These are phyloP conservation scores for Pherbina coryleti DNA, from an alignment of 2,888 invertebrate species.

Conservation along the genomic window DNA sequence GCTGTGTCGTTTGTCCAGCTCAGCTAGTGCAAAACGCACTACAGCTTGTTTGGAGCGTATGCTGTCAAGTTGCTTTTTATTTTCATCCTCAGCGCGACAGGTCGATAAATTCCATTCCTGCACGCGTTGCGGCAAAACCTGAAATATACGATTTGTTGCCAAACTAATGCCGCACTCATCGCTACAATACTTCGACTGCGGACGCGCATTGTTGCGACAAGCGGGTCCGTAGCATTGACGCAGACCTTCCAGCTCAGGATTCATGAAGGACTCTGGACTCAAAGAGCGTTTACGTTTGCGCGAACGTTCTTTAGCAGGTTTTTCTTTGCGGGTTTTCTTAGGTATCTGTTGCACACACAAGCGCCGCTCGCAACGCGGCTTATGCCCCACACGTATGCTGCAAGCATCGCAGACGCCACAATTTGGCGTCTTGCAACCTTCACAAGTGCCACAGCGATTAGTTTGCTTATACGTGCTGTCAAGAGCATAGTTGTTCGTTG, in stretches of 20 bases:
- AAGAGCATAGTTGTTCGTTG: constrained; percentile 58
- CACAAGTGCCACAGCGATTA: constrained; percentile 80
- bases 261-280: constrained; percentile 65
- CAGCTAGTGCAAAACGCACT: constrained; percentile 83
- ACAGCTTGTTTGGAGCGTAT: constrained; percentile 85
- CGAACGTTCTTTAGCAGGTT: constrained; percentile 56
- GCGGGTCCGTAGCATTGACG: constrained; percentile 94
- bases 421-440: constrained; percentile 74
- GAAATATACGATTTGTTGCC: constrained; percentile 87
- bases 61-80: constrained; percentile 76
- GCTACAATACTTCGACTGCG: constrained; percentile 93
- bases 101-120: constrained; percentile 93
- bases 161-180: constrained; percentile 91
- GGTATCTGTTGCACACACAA: constrained; percentile 62
- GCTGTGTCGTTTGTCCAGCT: constrained; percentile 81
- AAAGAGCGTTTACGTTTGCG: constrained; percentile 60
- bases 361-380: constrained; percentile 72
- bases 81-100: constrained; percentile 89
- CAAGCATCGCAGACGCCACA: constrained; percentile 68
- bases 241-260: constrained; percentile 74
- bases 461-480: constrained; percentile 43
- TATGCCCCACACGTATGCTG: constrained; percentile 64
- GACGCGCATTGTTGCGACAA: constrained; percentile 83
- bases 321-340: constrained; percentile 54
- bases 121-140: constrained; percentile 88